A percentile compares a stretch with the other conserved stretches of the same genome.
Conservation (phyloP, 2,797 vertebrate genomes). For the Lepilemur ruficaudatus region DNA sequence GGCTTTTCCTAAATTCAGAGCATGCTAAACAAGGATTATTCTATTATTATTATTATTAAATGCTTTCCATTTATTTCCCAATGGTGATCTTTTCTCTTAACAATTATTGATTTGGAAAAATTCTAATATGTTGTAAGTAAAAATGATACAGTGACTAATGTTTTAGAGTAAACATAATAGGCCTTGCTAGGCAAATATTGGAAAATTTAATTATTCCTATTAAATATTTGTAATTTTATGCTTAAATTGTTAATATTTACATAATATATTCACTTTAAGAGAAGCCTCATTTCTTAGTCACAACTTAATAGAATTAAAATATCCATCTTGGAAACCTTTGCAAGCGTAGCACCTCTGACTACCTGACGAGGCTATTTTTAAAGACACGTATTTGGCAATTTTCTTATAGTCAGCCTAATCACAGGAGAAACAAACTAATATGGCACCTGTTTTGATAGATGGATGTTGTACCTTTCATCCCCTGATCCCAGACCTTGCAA, state of each 20-base stretch:
- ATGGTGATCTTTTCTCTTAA: conserved; percentile 2
- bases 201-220: conserved; percentile 74
- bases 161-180: conserved; percentile 43
- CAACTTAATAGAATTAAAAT: conserved; percentile 89
- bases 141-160: neutral
- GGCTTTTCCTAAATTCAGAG: conserved; percentile 60
- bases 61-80: neutral
- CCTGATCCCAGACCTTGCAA: conserved; percentile 57
- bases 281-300: conserved; percentile 86
- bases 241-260: conserved; percentile 85
- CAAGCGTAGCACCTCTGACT: conserved; percentile 86
- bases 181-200: conserved; percentile 59
- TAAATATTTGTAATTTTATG: conserved; percentile 81
- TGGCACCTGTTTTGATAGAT: conserved; percentile 71
- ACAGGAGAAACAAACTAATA: conserved; percentile 72
- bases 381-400: conserved; percentile 85
- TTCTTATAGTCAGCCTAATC: conserved; percentile 79
- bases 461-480: conserved; percentile 63
- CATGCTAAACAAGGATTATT: conserved; percentile 66
- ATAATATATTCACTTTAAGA: conserved; percentile 87
- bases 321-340: conserved; percentile 83
- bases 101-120: neutral
- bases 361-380: conserved; percentile 85
- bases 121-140: conserved; percentile 1
- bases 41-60: neutral